These are phyloP conservation scores for Ephydatia muelleri DNA, from an alignment of 37 sponge, comb jelly and placozoan species.

Conservation along the genomic window DNA sequence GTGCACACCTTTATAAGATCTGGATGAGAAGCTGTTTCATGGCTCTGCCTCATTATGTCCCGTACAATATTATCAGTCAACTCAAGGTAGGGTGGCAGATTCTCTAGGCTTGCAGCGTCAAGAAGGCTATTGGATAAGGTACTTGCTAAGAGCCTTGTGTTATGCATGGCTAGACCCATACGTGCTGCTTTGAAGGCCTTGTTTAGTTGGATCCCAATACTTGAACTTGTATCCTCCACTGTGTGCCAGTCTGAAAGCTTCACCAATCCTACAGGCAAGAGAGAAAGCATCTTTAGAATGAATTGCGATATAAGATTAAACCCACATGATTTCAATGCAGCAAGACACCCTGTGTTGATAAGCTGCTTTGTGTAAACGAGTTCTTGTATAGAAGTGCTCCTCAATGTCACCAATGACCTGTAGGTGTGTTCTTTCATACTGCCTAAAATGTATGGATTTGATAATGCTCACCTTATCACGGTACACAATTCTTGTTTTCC, in stretches of 20 bases:
- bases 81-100: neutral
- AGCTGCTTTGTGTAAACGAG: neutral
- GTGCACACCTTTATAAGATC: neutral
- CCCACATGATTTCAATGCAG: neutral
- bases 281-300: neutral
- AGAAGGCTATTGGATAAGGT: neutral
- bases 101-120: neutral
- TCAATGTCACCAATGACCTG: neutral
- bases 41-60: neutral
- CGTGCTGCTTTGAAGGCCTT: neutral
- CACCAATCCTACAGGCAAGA: neutral
- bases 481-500: neutral
- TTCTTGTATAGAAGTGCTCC: neutral
- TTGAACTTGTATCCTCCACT: neutral
- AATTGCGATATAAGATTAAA: neutral
- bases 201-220: neutral
- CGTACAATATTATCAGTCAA: neutral
- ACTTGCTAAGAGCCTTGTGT: neutral
- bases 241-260: neutral
- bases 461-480: neutral
- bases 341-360: neutral
- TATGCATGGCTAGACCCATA: neutral
- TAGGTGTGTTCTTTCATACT: neutral
- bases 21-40: neutral
- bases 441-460: neutral